Evolutionary conservation across 2,113 vertebrate genomes (phyloP), one percentile per base, ranked within the genome.

Genomic region (Phaethornis superciliosus): DNA sequence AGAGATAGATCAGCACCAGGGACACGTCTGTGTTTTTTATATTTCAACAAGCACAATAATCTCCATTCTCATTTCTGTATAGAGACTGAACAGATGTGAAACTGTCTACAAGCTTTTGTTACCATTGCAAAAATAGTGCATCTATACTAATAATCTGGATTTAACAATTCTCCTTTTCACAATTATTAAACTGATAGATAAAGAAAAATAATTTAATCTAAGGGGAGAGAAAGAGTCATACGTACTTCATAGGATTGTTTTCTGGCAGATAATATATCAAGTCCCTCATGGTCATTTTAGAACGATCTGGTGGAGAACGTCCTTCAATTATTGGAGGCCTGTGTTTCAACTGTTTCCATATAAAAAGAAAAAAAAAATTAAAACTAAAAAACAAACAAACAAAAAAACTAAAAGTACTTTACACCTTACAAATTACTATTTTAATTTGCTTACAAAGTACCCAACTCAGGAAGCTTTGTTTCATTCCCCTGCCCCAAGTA

Each of bases 271-370:
- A 99, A 95, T 99, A 99, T 96, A 99, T 99, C 49, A 99, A 98
- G 87, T 99, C 99, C 94, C 98, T 98, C 99, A 99, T 99, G 28
- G 98, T 99, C 99, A 99, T 99, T 98, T 99, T 99, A 93, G 99
- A 97, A 83, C 98, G 99, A 97, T 99, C 99, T 89, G 97, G 97
- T 75, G 95, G 97, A 47, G 71, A 92, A 64, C 86, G 93, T 42
- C 87, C 97, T 96, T 99, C 98, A 52, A 96, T 98, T 51, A 94
- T 30, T 5, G 94, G 72, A 96, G 96, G 98, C 78, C 98, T 97
- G 68, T 95, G 98, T 78, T 96, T 97, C 96, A 97, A 98, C 81
- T 98, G 97, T 91, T 98, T 98, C 91, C 98, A 95, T 20, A 98
- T 8, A 49, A 54, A 72, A 49, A 75, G 19, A 80, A 52, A 67